Percentiles rank a stretch among this genome's conserved stretches.
These are phyloP conservation scores for Bubalus kerabau DNA, from an alignment of 2,113 vertebrate species.

Conservation along the genomic window DNA sequence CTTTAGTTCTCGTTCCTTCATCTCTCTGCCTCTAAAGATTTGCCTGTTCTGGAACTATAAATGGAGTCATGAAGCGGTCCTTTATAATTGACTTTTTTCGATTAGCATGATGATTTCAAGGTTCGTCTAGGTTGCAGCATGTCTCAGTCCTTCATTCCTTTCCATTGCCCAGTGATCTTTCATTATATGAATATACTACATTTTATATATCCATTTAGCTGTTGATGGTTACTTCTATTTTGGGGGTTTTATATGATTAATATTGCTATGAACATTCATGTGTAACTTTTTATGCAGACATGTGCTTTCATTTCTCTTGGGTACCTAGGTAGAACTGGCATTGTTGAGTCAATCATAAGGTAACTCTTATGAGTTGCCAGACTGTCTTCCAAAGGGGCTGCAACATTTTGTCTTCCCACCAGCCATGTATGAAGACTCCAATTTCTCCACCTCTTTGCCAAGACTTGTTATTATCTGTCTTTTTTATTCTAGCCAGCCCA, in stretches of 20 bases:
- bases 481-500: neutral
- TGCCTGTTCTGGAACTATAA: neutral
- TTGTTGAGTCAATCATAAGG: neutral
- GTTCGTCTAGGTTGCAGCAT: neutral
- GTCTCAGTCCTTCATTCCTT: neutral
- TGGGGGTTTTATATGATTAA: neutral
- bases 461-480: neutral
- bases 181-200: neutral
- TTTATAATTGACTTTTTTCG: neutral
- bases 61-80: neutral
- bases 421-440: neutral
- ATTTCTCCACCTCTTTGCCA: neutral
- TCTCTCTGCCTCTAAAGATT: neutral
- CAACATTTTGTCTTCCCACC: neutral
- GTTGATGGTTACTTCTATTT: neutral
- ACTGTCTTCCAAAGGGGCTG: neutral
- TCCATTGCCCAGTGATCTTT: neutral
- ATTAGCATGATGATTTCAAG: neutral
- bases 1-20: neutral
- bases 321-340: neutral
- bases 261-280: neutral
- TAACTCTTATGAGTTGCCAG: neutral
- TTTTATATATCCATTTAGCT: neutral
- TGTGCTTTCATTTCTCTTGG: neutral
- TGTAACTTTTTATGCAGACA: neutral